Base-by-base conservation (phyloP, 2,888 invertebrate genomes). In the Gonocerus acuteangulatus region DNA sequence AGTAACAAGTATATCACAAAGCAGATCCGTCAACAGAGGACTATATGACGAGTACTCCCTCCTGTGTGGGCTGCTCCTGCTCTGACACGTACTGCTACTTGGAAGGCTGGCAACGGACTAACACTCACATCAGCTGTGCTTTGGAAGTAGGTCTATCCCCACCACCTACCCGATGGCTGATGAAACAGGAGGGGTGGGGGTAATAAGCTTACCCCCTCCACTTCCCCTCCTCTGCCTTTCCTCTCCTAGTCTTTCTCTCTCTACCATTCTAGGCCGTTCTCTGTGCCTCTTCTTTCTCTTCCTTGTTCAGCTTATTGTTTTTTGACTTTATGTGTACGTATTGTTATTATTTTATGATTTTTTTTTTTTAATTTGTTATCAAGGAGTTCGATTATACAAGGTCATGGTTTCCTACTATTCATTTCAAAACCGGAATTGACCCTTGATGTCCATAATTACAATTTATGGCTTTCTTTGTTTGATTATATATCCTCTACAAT, bases 1-100 rank as follows among this genome's bases (percentile, higher is more conserved):
- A 54, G 62, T 62, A 60, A 44, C 32, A 51, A 44, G 49, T 45
- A 60, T 23, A 42, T 4, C 18, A 9, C 3, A 16, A 47, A 13
- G 13, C 19, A 15, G 47, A 7, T 47, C 19, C 3, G 22, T 19
- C 11, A 9, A 44, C n/a, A 18, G 16, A 19, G 13, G 11, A 22
- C 22, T 22, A 9, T 11, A 11, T 18, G 13, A 11, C 45, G 23
- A 21, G 23, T 23, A 47, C 57, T 57, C 32, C 57, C 47, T 44
- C 45, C n/a, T n/a, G n/a, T n/a, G n/a, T n/a, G n/a, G n/a, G n/a
- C n/a, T 32, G 16, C 13, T 47, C 21, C 3, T n/a, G 21, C 11
- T 9, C 34, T 18, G 59, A 39, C 39, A 48, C 23, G n/a, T 32
- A 32, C 57, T 21, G 13, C n/a, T n/a, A n/a, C n/a, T 3, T 34